A percentile compares a stretch with the other conserved stretches of the same genome.
phyloP scores from a whole-genome alignment of 2,797 vertebrate genomes.

The Peromyscus melanophrys region DNA sequence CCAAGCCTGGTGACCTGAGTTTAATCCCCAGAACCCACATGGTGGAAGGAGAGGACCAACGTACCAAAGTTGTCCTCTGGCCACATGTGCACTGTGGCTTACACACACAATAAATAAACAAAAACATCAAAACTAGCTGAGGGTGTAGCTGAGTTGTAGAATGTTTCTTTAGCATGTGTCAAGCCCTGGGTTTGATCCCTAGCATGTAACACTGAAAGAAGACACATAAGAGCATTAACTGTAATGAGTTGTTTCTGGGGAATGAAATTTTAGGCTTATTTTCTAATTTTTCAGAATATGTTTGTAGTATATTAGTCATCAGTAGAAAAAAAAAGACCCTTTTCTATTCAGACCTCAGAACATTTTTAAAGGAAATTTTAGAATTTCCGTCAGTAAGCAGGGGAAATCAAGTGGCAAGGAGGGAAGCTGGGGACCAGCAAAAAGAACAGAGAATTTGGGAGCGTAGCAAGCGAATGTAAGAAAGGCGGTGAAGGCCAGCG shows the following conservation, averaged over 20 bases:
- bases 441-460: background rate
- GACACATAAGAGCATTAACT: constrained; percentile 37
- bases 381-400: background rate
- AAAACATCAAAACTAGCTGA: background rate
- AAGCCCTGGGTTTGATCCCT: background rate
- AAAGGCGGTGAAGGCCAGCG: background rate
- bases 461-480: background rate
- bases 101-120: background rate
- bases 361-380: constrained; percentile 56
- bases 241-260: constrained; percentile 5
- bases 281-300: constrained; percentile 67
- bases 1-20: background rate
- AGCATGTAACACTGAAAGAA: background rate
- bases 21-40: background rate
- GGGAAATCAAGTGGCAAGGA: constrained; percentile 38
- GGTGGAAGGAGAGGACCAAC: background rate
- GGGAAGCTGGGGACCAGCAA: background rate
- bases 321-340: background rate
- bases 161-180: background rate
- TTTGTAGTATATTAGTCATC: constrained; percentile 38
- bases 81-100: background rate
- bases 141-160: background rate
- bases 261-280: constrained; percentile 54
- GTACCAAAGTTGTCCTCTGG: background rate
- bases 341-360: constrained; percentile 28